A percentile compares a stretch with the other conserved stretches of the same genome.
Conservation (phyloP, 2,113 vertebrate genomes). For the Pteronura brasiliensis region DNA sequence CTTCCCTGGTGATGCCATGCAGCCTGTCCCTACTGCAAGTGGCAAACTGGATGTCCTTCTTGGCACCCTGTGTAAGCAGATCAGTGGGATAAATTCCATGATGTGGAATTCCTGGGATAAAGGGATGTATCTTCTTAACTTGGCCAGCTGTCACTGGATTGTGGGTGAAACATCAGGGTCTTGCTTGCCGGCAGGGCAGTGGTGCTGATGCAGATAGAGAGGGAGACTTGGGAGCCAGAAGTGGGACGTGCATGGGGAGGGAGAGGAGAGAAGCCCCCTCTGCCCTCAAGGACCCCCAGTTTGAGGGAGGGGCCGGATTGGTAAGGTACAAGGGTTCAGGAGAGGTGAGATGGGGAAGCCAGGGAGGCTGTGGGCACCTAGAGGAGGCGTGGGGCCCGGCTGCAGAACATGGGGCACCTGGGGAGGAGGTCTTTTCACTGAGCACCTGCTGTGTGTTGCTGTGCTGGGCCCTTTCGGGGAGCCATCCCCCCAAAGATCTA, state of each 20-base stretch:
- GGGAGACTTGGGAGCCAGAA: accelerated
- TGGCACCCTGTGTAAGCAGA: not conserved
- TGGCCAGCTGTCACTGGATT: not conserved
- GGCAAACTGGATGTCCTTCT: not conserved
- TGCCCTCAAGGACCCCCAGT: not conserved
- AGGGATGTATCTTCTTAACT: not conserved
- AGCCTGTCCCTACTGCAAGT: not conserved
- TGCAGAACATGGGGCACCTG: too few species aligned
- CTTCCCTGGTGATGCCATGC: accelerated
- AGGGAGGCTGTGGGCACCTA: not conserved
- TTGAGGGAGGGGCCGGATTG: not conserved
- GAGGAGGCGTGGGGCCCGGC: not conserved
- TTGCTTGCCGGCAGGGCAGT: not conserved
- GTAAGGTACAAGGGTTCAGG: too few species aligned
- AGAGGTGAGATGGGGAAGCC: not conserved
- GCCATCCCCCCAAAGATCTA: accelerated
- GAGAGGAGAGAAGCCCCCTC: not conserved
- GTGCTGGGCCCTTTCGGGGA: not conserved
- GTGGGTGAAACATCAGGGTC: not conserved
- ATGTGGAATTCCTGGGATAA: not conserved
- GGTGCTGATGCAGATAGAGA: not conserved
- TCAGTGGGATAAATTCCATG: not conserved
- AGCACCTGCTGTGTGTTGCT: not conserved
- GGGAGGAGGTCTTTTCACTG: not conserved
- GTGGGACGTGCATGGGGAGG: not conserved